Percentiles rank a stretch among this genome's conserved stretches.
Conservation (phyloP, 1,140 invertebrate genomes). For the Psilanteris sp. region DNA sequence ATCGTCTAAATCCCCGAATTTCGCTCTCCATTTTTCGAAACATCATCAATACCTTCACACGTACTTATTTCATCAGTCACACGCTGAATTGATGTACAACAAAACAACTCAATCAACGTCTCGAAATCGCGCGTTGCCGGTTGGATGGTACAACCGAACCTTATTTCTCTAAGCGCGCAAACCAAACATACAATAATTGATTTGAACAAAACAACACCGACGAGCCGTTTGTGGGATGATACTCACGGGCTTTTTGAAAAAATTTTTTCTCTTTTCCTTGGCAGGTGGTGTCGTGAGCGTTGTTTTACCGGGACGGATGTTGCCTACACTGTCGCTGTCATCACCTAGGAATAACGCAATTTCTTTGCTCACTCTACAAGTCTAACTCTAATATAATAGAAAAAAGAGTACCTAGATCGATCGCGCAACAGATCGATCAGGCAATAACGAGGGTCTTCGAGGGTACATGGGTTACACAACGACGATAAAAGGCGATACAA, state of each 20-base stretch:
- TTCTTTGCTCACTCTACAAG: constrained; percentile 55
- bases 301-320: constrained; percentile 86
- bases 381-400: constrained; percentile 42
- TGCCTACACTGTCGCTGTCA: constrained; percentile 88
- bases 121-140: no score
- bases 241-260: constrained; percentile 94
- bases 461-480: constrained; percentile 61
- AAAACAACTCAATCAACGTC: no score
- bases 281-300: constrained; percentile 92
- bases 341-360: constrained; percentile 82
- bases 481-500: constrained; percentile 31
- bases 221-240: constrained; percentile 4
- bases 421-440: constrained; percentile 36
- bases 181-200: constrained; percentile 11
- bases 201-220: constrained; percentile 30
- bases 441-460: constrained; percentile 71
- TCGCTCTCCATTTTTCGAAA: no score
- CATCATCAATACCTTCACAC: no score
- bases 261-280: constrained; percentile 98
- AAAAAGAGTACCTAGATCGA: constrained; percentile 29
- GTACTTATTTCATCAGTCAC: no score
- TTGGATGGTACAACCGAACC: no score
- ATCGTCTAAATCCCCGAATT: no score
- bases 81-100: no score
- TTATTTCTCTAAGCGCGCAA: neutral